These are phyloP conservation scores for Cyprinodon brontotheroides DNA, from an alignment of 2,113 vertebrate genomes.

Conservation along the genomic window DNA sequence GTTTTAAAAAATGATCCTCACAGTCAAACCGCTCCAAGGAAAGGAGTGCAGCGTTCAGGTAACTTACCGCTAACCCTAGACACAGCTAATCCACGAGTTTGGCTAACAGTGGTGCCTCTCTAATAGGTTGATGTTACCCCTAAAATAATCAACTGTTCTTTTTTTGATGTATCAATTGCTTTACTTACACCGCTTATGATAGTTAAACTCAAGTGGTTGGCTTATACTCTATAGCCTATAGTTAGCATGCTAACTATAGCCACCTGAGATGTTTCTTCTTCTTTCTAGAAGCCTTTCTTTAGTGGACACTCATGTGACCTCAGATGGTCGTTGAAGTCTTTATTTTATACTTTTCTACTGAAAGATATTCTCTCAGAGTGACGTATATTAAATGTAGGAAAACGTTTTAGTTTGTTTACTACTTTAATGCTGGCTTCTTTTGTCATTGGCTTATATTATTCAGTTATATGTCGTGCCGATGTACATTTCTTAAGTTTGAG, in stretches of 20 bases:
- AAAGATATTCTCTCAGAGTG: not conserved
- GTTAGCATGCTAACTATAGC: not conserved
- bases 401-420: not conserved
- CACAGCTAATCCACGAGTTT: not conserved
- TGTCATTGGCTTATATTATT: no score
- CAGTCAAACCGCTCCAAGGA: constrained; percentile 82
- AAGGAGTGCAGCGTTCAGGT: constrained; percentile 84
- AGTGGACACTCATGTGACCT: not conserved
- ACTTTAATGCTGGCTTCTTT: no score
- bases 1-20: constrained; percentile 77
- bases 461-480: no score
- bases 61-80: constrained; percentile 1
- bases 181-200: not conserved
- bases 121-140: not conserved
- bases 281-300: not conserved
- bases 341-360: not conserved
- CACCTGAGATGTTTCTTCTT: not conserved
- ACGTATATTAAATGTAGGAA: not conserved
- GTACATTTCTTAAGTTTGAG: no score
- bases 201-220: not conserved
- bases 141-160: not conserved
- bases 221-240: not conserved
- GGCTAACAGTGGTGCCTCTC: not conserved
- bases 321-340: not conserved
- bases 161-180: not conserved